These are phyloP conservation scores for Timema cristinae DNA, from an alignment of 2,888 invertebrate species.

Conservation along the genomic window DNA sequence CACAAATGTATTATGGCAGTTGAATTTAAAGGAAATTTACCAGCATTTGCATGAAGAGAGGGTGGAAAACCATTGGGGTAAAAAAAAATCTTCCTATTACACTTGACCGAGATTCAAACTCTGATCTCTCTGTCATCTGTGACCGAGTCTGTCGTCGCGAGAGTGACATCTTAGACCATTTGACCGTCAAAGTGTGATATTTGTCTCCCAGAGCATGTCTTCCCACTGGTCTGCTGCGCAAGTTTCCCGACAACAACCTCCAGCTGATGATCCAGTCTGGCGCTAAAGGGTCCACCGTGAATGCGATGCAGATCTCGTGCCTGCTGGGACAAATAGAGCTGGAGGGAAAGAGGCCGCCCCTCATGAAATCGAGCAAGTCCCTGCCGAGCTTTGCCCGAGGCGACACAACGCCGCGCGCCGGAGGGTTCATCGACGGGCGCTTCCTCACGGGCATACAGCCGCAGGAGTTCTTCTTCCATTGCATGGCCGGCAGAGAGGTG, in stretches of 20 bases:
- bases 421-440: slow-evolving; percentile 93
- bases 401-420: slow-evolving; percentile 85
- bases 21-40: too few relatives aligned
- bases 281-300: slow-evolving; percentile 97
- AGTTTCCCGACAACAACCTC: slow-evolving; percentile 94
- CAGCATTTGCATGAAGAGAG: too few relatives aligned
- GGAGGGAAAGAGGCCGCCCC: slow-evolving; percentile 93
- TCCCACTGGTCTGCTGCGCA: slow-evolving; percentile 75
- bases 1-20: too few relatives aligned
- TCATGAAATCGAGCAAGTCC: slow-evolving; percentile 89
- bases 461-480: slow-evolving; percentile 98
- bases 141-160: slow-evolving; percentile 46
- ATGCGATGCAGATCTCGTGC: slow-evolving; percentile 98
- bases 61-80: too few relatives aligned
- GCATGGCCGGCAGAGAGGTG: slow-evolving; percentile 99
- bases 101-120: too few relatives aligned
- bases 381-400: slow-evolving; percentile 89
- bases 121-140: too few relatives aligned
- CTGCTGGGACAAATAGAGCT: slow-evolving; percentile 96
- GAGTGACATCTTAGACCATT: too few relatives aligned
- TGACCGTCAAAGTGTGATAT: neutral
- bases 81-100: too few relatives aligned
- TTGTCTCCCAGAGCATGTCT: slow-evolving; percentile 61
- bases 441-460: slow-evolving; percentile 99
- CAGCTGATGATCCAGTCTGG: slow-evolving; percentile 98